Evolutionary conservation across 2,888 invertebrate species (phyloP), one percentile per base, ranked within the genome.

Genomic region (Polymixis flavicincta): DNA sequence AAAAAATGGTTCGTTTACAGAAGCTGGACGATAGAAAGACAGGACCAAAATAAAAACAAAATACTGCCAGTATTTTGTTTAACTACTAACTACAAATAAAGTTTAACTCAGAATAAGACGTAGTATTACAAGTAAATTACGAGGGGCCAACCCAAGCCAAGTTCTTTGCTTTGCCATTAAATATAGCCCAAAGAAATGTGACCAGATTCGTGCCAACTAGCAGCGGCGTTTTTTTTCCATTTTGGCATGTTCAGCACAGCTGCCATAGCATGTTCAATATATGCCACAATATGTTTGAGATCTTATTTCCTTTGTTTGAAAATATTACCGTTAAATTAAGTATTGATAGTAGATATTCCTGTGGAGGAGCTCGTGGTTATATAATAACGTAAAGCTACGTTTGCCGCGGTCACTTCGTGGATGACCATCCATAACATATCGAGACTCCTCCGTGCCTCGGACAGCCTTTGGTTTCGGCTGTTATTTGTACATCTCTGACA

Each of bases 51-150:
- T 22, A 50, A 11, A 52, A 37, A 37, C n/a, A 28, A 67, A 57
- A 69, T 37, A 55, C 32, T 19, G 63, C 59, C n/a, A n/a, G n/a
- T n/a, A n/a, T n/a, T n/a, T n/a, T 67, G 61, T 55, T 61, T 37
- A 45, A 14, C 57, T 64, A 68, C 45, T 45, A 32, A 64, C 60
- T 71, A 82, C 71, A 66, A 61, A 70, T 67, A 65, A 52, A 71
- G 65, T 55, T 72, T 42, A 55, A 52, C 70, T n/a, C 55, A 67
- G 78, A 85, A 67, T 83, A 83, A 85, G 86, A 72, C 52, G 25
- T 74, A 83, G 71, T 71, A 61, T 78, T 83, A 83, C 74, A 78
- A 83, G 59, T 84, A 86, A 84, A 84, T 84, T 80, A 84, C 68
- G 84, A 83, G 75, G n/a, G 37, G 52, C 48, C 42, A 50, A 60